Base-by-base conservation (phyloP, 2,797 vertebrate species). In the Acanthurus leucopareius region DNA sequence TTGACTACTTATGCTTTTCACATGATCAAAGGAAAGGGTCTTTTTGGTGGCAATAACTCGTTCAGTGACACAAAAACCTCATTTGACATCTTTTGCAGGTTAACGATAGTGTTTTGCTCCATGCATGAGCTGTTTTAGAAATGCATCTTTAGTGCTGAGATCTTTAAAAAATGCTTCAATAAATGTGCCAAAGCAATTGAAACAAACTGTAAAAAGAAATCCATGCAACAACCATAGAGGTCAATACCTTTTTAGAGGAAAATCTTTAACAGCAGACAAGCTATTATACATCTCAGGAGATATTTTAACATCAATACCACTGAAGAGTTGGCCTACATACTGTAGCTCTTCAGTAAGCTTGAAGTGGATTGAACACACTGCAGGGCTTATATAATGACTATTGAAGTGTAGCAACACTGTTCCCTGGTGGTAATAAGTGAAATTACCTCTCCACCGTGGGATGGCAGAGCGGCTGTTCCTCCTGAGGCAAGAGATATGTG, bases 401-500 rank as follows among this genome's bases (percentile, higher is more conserved):
- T 48, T 78, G 8, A 38, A 52, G 35, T 35, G 47, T 1, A 3
- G 5, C 13, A 75, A 79, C 67, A 66, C 74, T 75, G 28, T 76
- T 83, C 77, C 79, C 85, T 78, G 25, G 86, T 89, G 93, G 86
- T 32, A 6, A 42, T 2, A 11, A 6, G 35, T 11, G 66, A 5
- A 4, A 84, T 86, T 93, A 99, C 98, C 98, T 97, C 95, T 99
- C 98, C 83, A 99, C 98, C 2, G 97, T 97, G 0, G 97, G 96
- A 87, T 99, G 98, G 91, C 97, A 97, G 79, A 99, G 95, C 3
- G 98, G 98, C 86, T 97, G 95, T 81, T 99, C 98, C 90, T 99
- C 98, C 91, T 99, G 98, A 88, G 98, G 98, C 91, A 99, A 88
- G 82, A 99, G 94, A 90, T 99, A 99, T 0, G 97, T 99, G 87